Conservation (phyloP, 2,113 vertebrate species). For the Ceuthmochares aereus region DNA sequence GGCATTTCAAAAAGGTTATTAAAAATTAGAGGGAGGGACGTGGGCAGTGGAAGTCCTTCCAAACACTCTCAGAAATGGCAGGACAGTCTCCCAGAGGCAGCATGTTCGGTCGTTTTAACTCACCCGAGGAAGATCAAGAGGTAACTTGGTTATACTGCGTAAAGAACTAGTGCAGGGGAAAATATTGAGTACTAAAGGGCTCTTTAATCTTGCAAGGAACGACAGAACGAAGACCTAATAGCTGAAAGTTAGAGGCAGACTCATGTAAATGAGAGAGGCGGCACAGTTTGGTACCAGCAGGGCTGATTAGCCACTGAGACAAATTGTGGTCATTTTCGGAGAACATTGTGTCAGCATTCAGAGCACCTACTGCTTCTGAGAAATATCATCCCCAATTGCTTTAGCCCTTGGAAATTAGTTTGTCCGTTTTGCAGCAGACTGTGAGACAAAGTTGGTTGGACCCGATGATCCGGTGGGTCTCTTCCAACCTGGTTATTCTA, state of each 20-base stretch:
- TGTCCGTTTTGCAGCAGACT: background rate
- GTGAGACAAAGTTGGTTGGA: too few species aligned
- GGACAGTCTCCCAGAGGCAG: background rate
- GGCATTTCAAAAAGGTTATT: background rate
- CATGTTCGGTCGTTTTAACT: rapidly evolving
- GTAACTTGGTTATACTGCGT: background rate
- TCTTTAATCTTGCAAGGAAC: background rate
- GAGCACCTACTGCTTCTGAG: background rate
- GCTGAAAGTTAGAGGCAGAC: background rate
- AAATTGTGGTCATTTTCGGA: background rate
- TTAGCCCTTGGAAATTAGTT: background rate
- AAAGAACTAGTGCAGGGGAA: background rate
- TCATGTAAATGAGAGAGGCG: constrained; percentile 10
- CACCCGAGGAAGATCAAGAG: background rate
- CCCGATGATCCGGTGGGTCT: too few species aligned
- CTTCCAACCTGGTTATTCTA: too few species aligned
- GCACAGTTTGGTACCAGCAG: background rate
- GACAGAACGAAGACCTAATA: background rate
- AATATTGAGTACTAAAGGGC: background rate
- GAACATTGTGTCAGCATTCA: constrained; percentile 14
- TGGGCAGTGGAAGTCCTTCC: background rate
- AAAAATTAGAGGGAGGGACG: background rate
- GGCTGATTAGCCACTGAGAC: background rate
- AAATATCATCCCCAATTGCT: background rate
- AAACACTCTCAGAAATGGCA: background rate